Base-by-base conservation (phyloP, 2,888 invertebrate species). In the Microctonus brassicae region DNA sequence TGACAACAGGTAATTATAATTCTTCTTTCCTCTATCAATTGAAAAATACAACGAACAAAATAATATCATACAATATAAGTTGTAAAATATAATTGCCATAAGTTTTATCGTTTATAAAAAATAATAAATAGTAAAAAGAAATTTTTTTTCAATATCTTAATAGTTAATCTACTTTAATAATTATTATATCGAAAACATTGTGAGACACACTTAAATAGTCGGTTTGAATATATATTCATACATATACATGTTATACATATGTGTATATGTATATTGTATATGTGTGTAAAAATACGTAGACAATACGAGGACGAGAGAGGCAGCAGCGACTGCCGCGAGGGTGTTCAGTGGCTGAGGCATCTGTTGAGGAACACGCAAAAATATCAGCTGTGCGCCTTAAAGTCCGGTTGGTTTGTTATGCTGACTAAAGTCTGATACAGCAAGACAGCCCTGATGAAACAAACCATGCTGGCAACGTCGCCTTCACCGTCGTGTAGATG, bases 291-390 rank as follows among this genome's bases (percentile, higher is more conserved):
- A 39, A 39, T 39, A 39, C 39, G 47, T n/a, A n/a, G 47, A 47
- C 47, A n/a, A n/a, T n/a, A n/a, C n/a, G 17, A 24, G 42, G 22
- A n/a, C n/a, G 17, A 24, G 42, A 29, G 42, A 24, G n/a, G 62
- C 6, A 62, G 62, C 7, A 22, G 39, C 64, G 66, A 60, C 24
- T 52, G n/a, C 63, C 58, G 57, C 63, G 76, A 74, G 77, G 77
- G 76, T 76, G 75, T 75, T 70, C n/a, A 65, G 69, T 73, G 66
- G 68, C 55, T 53, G 61, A 75, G 78, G 82, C 84, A 83, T 83
- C 83, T 84, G 84, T 82, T 81, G 80, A 71, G 64, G 74, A 76
- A 79, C 80, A 79, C 80, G 82, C 83, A 82, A 84, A 84, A 82
- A 81, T 81, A 82, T 82, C 83, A 84, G 83, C 83, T 83, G 82